These are phyloP conservation scores for Anguilla japonica DNA, from an alignment of 2,113 vertebrate species.

Conservation along the genomic window DNA sequence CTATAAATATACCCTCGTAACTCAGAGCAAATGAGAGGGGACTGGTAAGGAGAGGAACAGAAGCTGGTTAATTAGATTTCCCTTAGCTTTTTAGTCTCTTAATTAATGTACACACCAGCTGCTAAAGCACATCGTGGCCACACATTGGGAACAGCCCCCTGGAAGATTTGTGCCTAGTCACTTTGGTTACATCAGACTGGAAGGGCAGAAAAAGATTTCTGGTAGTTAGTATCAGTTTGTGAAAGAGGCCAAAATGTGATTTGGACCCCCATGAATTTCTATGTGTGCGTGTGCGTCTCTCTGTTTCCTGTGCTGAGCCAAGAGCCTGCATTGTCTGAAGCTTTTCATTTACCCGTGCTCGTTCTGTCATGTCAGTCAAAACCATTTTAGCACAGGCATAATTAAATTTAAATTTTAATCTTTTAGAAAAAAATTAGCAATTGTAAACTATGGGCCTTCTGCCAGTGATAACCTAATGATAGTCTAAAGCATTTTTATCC, in stretches of 20 bases:
- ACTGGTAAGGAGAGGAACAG: neutral
- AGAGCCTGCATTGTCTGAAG: neutral
- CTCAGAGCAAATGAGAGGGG: neutral
- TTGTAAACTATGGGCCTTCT: neutral
- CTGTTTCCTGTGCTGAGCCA: neutral
- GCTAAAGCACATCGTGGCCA: constrained; percentile 5
- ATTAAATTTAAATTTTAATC: constrained; percentile 18
- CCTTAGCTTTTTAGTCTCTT: neutral
- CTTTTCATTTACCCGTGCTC: constrained; percentile 11
- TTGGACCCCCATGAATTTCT: neutral
- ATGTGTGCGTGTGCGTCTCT: neutral
- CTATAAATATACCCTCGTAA: neutral
- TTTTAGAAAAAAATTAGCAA: constrained; percentile 1
- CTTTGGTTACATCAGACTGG: constrained; percentile 18
- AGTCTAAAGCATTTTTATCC: neutral
- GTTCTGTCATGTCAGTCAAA: constrained; percentile 1
- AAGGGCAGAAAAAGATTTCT: neutral
- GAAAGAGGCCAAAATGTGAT: neutral
- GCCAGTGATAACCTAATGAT: neutral
- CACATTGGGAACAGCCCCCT: neutral
- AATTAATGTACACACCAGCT: constrained; percentile 18
- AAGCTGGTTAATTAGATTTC: neutral
- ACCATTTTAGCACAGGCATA: neutral
- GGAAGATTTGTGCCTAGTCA: constrained; percentile 9
- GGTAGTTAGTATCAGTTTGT: neutral